Evolutionary conservation across 2,113 vertebrate species (phyloP).

Genomic region (Centropus bengalensis): DNA sequence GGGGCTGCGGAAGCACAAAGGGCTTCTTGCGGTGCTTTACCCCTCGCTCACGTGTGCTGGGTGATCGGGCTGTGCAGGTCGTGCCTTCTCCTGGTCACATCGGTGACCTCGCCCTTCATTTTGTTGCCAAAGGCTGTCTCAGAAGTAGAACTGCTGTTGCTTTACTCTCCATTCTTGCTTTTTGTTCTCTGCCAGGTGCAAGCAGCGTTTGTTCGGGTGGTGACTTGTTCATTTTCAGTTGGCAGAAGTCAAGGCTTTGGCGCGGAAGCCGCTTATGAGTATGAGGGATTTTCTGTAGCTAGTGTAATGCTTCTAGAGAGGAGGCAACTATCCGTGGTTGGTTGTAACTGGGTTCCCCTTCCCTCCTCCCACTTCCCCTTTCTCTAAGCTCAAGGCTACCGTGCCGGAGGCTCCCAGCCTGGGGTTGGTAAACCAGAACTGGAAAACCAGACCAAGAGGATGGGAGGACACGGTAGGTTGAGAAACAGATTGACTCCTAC

Average conservation of each 20-base stretch:
- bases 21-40: not conserved
- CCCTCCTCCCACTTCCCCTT: not conserved
- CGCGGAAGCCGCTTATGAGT: not conserved
- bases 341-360: not conserved
- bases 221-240: not conserved
- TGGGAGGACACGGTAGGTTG: fast-evolving
- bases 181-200: not conserved
- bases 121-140: not conserved
- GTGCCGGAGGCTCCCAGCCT: not conserved
- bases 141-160: not conserved
- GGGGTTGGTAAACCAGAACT: not conserved
- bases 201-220: not conserved
- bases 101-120: not conserved
- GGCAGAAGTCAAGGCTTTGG: not conserved
- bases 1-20: not conserved
- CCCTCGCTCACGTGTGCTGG: fast-evolving
- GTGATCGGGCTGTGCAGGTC: fast-evolving
- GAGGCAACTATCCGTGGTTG: not conserved
- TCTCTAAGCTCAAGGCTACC: not conserved
- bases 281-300: not conserved
- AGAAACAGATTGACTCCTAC: not conserved
- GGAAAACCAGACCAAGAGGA: fast-evolving
- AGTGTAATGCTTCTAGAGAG: not conserved
- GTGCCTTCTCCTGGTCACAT: not conserved
- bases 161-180: not conserved